These are phyloP conservation scores for Meteorus cinctellus DNA, from an alignment of 2,888 invertebrate genomes.

Conservation along the genomic window DNA sequence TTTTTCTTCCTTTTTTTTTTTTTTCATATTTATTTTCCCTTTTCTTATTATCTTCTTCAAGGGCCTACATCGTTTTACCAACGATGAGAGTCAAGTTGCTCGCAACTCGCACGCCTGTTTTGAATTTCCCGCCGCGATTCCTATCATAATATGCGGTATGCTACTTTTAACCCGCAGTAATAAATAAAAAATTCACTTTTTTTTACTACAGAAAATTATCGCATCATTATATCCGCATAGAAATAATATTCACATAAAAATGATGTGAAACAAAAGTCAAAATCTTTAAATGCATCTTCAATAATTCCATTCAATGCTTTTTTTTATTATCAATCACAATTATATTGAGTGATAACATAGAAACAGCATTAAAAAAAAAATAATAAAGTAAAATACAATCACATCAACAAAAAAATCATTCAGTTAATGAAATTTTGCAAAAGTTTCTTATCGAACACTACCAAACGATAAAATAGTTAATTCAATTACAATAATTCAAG, in stretches of 20 bases:
- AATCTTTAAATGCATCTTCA: too few species aligned
- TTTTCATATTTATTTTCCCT: slow-evolving; percentile 20
- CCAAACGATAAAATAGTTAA: not conserved
- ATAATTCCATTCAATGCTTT: too few species aligned
- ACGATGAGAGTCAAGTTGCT: slow-evolving; percentile 8
- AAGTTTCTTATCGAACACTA: too few species aligned
- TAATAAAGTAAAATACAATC: too few species aligned
- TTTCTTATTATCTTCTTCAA: slow-evolving; percentile 23
- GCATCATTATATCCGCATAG: not conserved
- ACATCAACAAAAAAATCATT: too few species aligned
- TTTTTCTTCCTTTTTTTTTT: slow-evolving; percentile 33
- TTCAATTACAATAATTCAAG: not conserved
- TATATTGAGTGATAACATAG: too few species aligned
- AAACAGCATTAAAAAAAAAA: too few species aligned
- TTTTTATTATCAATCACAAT: too few species aligned
- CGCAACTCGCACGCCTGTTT: slow-evolving; percentile 4
- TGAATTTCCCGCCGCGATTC: slow-evolving; percentile 31
- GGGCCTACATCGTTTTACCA: slow-evolving; percentile 25
- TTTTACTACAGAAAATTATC: not conserved
- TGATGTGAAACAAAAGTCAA: too few species aligned
- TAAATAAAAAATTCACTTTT: not conserved
- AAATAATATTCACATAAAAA: too few species aligned
- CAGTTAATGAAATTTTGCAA: too few species aligned
- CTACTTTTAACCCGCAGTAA: too few species aligned
- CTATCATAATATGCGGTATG: not conserved